A percentile compares a stretch with the other conserved stretches of the same genome.
These are phyloP conservation scores for Popillia japonica DNA, from an alignment of 1,140 invertebrate species.

Conservation along the genomic window DNA sequence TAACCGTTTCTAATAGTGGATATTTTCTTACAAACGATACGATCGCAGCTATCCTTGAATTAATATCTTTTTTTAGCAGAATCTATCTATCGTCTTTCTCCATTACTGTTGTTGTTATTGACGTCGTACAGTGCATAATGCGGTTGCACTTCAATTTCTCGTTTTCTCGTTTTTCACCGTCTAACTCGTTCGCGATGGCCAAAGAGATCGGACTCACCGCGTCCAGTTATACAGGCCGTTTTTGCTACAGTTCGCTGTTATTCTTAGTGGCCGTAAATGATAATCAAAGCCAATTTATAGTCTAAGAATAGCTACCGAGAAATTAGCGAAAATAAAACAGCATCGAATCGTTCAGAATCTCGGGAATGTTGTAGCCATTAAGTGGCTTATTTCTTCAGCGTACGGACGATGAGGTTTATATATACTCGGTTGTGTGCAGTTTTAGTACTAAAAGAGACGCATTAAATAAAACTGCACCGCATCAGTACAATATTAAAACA, in stretches of 20 bases:
- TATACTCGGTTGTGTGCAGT: no score
- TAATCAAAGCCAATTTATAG: conserved; percentile 19
- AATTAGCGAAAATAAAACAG: conserved; percentile 15
- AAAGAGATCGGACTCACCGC: background rate
- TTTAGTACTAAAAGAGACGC: no score
- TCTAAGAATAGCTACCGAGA: conserved; percentile 13
- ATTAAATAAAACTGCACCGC: background rate
- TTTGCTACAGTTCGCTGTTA: conserved; percentile 2
- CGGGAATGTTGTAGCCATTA: conserved; percentile 14
- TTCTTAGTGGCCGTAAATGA: conserved; percentile 1
- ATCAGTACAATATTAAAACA: background rate
- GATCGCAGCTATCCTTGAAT: no score
- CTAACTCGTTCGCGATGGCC: background rate
- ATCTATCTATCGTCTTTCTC: no score
- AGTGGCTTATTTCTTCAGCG: conserved; percentile 2
- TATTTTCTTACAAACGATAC: no score
- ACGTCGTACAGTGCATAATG: background rate
- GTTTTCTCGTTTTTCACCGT: background rate
- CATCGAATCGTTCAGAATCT: background rate
- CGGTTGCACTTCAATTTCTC: background rate
- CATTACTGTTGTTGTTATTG: background rate
- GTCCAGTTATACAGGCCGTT: conserved; percentile 14
- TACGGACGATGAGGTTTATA: no score
- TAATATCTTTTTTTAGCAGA: no score
- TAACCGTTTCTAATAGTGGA: no score